A percentile compares a stretch with the other conserved stretches of the same genome.
phyloP scores from a whole-genome alignment of 2,797 vertebrate genomes.

The Amblyraja radiata region DNA sequence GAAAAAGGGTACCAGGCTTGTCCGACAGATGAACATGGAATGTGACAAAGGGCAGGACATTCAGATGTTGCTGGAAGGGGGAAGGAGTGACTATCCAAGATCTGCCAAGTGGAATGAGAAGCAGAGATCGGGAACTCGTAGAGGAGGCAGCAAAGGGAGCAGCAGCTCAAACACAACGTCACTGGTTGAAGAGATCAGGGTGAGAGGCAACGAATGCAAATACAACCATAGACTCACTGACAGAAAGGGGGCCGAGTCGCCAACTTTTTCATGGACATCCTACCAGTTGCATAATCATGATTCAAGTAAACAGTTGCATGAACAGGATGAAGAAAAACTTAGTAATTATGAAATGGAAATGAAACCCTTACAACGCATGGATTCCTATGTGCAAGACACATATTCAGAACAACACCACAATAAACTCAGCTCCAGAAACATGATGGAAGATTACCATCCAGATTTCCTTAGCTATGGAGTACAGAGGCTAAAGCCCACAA shows the following conservation, averaged over 20 bases:
- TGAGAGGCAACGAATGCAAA: constrained; percentile 71
- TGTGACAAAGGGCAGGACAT: constrained; percentile 81
- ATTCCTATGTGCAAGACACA: constrained; percentile 65
- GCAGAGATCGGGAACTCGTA: constrained; percentile 50
- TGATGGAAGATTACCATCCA: constrained; percentile 66
- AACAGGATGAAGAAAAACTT: constrained; percentile 88
- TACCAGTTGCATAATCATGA: constrained; percentile 74
- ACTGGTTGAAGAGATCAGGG: constrained; percentile 68
- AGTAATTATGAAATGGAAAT: constrained; percentile 97
- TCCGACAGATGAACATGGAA: constrained; percentile 78
- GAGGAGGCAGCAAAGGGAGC: constrained; percentile 58
- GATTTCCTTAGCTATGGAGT: constrained; percentile 68
- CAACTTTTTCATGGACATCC: constrained; percentile 76
- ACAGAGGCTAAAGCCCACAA: constrained; percentile 77
- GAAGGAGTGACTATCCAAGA: constrained; percentile 67
- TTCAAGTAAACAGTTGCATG: constrained; percentile 71
- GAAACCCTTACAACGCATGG: constrained; percentile 90
- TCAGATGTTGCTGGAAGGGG: constrained; percentile 85
- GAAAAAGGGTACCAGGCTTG: constrained; percentile 79
- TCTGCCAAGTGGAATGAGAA: constrained; percentile 82
- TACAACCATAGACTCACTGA: constrained; percentile 84
- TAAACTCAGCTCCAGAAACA: constrained; percentile 54
- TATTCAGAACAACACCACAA: constrained; percentile 77
- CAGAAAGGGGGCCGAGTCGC: constrained; percentile 74
- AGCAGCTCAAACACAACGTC: constrained; percentile 66